Base-by-base conservation (phyloP, 1,140 invertebrate genomes). In the Vollenhovia emeryi region DNA sequence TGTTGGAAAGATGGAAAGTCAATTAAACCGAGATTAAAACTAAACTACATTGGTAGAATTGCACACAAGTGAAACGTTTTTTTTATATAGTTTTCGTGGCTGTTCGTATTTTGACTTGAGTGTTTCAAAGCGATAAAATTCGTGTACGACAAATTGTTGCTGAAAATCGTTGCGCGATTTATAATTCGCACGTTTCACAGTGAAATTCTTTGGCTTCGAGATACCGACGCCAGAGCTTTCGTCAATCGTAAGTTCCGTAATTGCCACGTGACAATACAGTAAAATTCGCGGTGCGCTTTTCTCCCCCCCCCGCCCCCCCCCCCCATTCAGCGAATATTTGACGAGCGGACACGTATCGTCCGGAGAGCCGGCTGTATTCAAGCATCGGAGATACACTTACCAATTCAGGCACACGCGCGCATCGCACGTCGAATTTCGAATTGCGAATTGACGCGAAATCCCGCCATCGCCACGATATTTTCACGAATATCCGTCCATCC, bases 401-500 rank as follows among this genome's bases (percentile, higher is more conserved):
- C 59, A 64, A 62, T 78, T 78, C 27, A 64, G 75, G 36, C 75
- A 78, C 60, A 64, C 33, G 30, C n/a, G 33, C 75, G 75, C 59
- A 48, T 78, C 6, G 52, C 73, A 60, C 52, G 73, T 75, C n/a
- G 75, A 78, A 78, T 78, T 64, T 64, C 57, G 75, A 78, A 78
- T 78, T 78, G 27, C 43, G 59, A 66, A 33, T 66, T 52, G 75
- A 79, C 60, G 75, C 43, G 33, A 64, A 78, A 75, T 60, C 75
- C 21, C 43, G 40, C 75, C 27, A 64, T 48, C 40, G 74, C 59
- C n/a, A 40, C 75, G 59, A 64, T 64, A 78, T 78, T 78, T 79
- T 79, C 43, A 18, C 75, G 43, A 79, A 68, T 68, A 79, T 79
- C 60, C 43, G 52, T 66, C 59, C 60, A 24, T 66, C 60, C 60